Conservation (phyloP, 2,888 invertebrate species). For the Ferdinandea cuprea region DNA sequence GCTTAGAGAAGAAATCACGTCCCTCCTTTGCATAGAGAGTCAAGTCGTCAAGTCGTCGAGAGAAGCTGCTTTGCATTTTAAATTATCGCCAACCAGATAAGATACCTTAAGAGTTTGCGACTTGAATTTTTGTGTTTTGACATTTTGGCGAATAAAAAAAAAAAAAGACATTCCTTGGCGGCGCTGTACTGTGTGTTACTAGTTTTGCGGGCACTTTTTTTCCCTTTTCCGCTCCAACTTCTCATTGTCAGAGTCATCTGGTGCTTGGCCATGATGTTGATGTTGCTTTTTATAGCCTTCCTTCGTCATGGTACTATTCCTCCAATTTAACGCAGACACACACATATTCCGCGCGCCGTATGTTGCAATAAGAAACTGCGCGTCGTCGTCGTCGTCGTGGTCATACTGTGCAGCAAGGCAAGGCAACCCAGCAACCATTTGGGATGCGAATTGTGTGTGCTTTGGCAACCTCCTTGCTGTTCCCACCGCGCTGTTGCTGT, state of each 20-base stretch:
- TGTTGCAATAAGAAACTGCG: constrained; percentile 50
- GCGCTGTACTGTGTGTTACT: constrained; percentile 2
- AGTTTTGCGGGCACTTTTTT: constrained; percentile 29
- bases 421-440: constrained; percentile 37
- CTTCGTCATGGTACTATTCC: constrained; percentile 57
- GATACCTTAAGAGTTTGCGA: constrained; percentile 40
- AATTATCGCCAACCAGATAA: constrained; percentile 35
- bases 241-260: constrained; percentile 69
- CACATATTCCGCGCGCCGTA: constrained; percentile 40
- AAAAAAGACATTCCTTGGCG: constrained; percentile 8
- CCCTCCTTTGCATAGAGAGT: constrained; percentile 54
- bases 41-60: constrained; percentile 31
- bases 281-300: constrained; percentile 60
- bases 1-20: constrained; percentile 54
- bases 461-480: constrained; percentile 19
- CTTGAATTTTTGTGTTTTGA: constrained; percentile 47
- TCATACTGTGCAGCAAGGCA: constrained; percentile 48
- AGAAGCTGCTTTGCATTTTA: constrained; percentile 53
- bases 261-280: constrained; percentile 67
- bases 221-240: background rate
- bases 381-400: constrained; percentile 39
- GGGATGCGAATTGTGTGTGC: constrained; percentile 60
- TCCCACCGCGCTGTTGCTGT: too few species aligned
- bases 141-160: constrained; percentile 38
- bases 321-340: constrained; percentile 47